Percentiles rank a stretch among this genome's conserved stretches.
phyloP scores from a whole-genome alignment of 2,113 vertebrate species.

The Tragelaphus scriptus region DNA sequence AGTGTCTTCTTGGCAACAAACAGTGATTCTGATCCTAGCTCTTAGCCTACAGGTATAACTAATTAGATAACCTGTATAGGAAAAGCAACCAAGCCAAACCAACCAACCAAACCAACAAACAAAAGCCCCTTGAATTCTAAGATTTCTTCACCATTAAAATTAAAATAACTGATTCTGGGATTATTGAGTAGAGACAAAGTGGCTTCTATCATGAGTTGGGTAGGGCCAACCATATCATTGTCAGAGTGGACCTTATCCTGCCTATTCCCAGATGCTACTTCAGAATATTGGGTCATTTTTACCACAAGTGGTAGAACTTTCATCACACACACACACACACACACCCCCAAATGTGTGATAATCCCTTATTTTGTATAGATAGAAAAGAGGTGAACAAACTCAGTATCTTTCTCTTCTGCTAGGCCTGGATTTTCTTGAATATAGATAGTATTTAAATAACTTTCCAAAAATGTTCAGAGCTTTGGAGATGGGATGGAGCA shows the following conservation, averaged over 20 bases:
- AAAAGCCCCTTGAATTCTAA: neutral
- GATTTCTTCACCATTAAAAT: neutral
- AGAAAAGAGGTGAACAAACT: neutral
- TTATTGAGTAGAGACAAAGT: neutral
- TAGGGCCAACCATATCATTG: neutral
- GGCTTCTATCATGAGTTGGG: neutral
- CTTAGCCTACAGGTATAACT: neutral
- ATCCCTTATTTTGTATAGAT: neutral
- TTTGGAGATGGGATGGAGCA: neutral
- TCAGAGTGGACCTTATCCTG: neutral
- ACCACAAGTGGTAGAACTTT: neutral
- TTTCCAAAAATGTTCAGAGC: neutral
- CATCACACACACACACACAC: neutral
- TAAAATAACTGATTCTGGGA: neutral
- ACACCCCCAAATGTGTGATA: neutral
- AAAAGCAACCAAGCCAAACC: neutral
- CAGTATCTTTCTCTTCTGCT: neutral
- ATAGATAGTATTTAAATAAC: neutral
- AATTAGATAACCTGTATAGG: neutral
- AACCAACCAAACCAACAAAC: neutral
- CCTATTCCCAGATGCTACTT: neutral
- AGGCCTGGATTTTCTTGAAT: neutral
- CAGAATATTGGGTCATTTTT: neutral
- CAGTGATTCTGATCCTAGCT: neutral
- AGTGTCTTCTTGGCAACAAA: neutral